These are phyloP conservation scores for Natator depressus DNA, from an alignment of 2,113 vertebrate genomes.

Conservation along the genomic window DNA sequence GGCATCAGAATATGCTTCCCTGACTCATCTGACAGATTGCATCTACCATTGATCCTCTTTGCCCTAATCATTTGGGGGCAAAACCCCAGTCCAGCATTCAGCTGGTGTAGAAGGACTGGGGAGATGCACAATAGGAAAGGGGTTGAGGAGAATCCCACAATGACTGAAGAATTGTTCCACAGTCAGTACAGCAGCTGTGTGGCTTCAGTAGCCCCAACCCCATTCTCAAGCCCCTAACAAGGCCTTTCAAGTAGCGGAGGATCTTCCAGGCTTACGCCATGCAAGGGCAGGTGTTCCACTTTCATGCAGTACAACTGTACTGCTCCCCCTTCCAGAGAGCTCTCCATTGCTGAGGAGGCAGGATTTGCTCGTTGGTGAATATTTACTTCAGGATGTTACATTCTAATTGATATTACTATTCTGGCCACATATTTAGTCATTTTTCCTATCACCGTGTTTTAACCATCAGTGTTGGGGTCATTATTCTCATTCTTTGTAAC, in stretches of 20 bases:
- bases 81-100: neutral
- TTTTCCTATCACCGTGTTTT: neutral
- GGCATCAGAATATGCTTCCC: rapidly evolving
- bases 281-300: neutral
- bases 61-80: neutral
- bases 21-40: neutral
- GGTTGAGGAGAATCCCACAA: neutral
- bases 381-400: neutral
- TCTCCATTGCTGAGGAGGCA: neutral
- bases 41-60: neutral
- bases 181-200: neutral
- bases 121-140: neutral
- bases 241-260: neutral
- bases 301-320: neutral
- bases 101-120: neutral
- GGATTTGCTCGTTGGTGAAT: neutral
- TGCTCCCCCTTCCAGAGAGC: neutral
- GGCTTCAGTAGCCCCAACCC: rapidly evolving
- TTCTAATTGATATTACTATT: neutral
- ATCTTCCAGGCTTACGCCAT: neutral
- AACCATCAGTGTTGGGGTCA: neutral
- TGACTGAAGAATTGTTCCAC: neutral
- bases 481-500: neutral
- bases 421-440: neutral
- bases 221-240: neutral